Evolutionary conservation across 2,888 invertebrate species (phyloP).

Genomic region (Euzophera pinguis): DNA sequence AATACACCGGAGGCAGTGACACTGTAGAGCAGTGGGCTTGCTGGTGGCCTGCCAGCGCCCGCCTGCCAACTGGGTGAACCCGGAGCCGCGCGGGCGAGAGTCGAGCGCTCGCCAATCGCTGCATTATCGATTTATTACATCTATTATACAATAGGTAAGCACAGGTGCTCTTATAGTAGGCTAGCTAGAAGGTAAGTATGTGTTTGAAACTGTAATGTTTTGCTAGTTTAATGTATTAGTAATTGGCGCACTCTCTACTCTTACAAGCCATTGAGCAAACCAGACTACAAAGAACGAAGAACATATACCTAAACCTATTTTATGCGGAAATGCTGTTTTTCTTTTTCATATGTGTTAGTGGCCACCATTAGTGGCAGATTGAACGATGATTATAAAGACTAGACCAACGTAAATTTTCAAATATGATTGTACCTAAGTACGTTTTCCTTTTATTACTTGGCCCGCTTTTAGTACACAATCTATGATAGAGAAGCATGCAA

Average conservation of each 20-base stretch:
- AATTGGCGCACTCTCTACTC: no score
- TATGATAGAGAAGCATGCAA: conserved; percentile 2
- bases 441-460: background rate
- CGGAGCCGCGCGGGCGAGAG: no score
- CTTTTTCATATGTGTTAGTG: no score
- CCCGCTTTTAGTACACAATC: background rate
- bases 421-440: background rate
- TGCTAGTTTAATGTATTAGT: no score
- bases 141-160: background rate
- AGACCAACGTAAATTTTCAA: background rate
- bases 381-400: no score
- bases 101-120: conserved; percentile 22
- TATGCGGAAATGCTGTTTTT: no score
- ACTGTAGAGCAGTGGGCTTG: conserved; percentile 33
- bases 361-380: no score
- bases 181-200: background rate
- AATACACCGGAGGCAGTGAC: conserved; percentile 49
- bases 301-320: no score
- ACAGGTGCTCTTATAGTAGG: background rate
- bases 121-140: conserved; percentile 30
- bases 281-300: no score
- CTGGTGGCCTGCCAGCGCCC: conserved; percentile 57
- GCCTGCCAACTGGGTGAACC: conserved; percentile 62
- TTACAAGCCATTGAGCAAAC: no score
- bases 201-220: no score